Conservation (phyloP, 2,797 vertebrate genomes). For the Protonibea diacanthus region DNA sequence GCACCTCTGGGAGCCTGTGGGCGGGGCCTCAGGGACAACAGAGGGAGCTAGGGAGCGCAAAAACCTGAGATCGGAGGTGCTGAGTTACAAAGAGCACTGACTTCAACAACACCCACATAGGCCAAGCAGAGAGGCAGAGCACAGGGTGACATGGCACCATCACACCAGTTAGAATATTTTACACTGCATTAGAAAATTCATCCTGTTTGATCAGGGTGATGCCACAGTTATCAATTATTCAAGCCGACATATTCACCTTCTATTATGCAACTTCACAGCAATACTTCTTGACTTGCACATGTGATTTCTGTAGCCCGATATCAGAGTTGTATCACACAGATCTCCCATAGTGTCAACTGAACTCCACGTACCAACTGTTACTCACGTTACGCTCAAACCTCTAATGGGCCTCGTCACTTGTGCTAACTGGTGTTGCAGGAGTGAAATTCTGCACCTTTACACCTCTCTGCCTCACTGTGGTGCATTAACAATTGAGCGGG, state of each 20-base stretch:
- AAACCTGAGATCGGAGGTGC: slow-evolving; percentile 34
- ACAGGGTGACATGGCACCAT: background rate
- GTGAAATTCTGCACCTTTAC: slow-evolving; percentile 72
- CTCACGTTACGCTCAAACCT: slow-evolving; percentile 61
- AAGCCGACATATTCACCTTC: slow-evolving; percentile 31
- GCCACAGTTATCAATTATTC: slow-evolving; percentile 45
- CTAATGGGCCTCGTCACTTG: slow-evolving; percentile 30
- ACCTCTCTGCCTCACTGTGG: slow-evolving; percentile 34
- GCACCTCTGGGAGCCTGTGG: slow-evolving; percentile 59
- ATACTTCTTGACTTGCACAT: slow-evolving; percentile 39
- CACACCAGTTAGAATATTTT: background rate
- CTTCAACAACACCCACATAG: background rate
- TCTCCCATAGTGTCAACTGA: slow-evolving; percentile 46
- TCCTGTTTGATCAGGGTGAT: background rate
- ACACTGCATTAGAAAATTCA: background rate
- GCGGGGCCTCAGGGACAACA: slow-evolving; percentile 29
- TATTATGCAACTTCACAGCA: slow-evolving; percentile 18
- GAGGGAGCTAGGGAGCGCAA: background rate
- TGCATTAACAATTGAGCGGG: slow-evolving; percentile 56
- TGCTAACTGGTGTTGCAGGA: slow-evolving; percentile 32
- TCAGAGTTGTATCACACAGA: slow-evolving; percentile 26
- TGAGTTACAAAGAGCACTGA: slow-evolving; percentile 41
- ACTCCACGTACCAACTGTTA: slow-evolving; percentile 40
- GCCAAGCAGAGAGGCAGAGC: background rate
- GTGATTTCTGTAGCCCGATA: slow-evolving; percentile 49